Conservation (phyloP, 2,888 invertebrate genomes). For the Chloromyia formosa region DNA sequence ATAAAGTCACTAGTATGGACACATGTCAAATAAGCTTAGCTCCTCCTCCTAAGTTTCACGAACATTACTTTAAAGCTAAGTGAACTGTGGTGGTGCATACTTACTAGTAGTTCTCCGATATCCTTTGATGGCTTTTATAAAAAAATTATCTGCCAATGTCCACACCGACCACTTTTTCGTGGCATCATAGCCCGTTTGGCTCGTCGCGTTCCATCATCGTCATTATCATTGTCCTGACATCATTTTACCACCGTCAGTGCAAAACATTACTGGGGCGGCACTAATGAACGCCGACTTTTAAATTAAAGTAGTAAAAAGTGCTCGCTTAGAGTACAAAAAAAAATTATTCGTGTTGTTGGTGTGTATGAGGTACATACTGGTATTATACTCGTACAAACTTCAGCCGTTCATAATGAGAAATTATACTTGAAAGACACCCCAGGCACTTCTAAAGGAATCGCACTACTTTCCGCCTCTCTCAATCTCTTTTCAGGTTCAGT, state of each 20-base stretch:
- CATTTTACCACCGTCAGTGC: conserved; percentile 6
- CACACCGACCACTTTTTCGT: not conserved
- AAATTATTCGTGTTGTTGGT: not conserved
- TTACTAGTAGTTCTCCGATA: no score
- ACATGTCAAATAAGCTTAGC: no score
- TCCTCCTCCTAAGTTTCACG: no score
- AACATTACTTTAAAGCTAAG: no score
- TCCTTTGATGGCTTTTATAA: no score
- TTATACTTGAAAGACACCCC: conserved; percentile 38
- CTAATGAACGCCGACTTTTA: conserved; percentile 35
- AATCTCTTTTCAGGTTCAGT: not conserved
- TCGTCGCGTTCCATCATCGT: conserved; percentile 8
- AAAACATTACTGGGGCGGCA: conserved; percentile 32
- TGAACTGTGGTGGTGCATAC: no score
- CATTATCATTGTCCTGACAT: conserved; percentile 31
- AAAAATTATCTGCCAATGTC: no score
- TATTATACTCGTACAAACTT: not conserved
- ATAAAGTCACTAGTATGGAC: no score
- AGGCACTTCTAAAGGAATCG: conserved; percentile 21
- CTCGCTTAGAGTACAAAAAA: not conserved
- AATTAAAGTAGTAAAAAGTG: conserved; percentile 5
- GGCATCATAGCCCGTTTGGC: not conserved
- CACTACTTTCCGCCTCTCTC: not conserved
- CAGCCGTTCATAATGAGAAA: conserved; percentile 29
- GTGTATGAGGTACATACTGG: not conserved